Evolutionary conservation across 2,888 invertebrate genomes (phyloP), one percentile per base, ranked within the genome.

Genomic region (Galerucella pusilla): DNA sequence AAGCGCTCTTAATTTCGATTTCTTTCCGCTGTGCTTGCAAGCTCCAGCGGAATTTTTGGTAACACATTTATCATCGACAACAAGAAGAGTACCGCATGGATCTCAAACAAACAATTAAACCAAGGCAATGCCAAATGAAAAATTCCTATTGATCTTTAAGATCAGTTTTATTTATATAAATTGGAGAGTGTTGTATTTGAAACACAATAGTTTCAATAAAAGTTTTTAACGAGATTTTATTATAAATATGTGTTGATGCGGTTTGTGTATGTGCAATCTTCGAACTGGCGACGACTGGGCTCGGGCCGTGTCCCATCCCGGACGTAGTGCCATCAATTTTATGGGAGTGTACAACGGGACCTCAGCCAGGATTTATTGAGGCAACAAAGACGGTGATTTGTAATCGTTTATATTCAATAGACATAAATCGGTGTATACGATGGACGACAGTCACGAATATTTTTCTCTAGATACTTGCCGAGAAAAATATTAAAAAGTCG

Each of bases 301-400:
- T 59, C 46, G 20, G 42, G 45, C 57, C 68, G 75, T 65, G 46
- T 65, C 46, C 64, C 64, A 45, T 65, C 54, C 71, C 63, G 71
- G 71, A 67, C 65, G 67, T 67, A 61, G 61, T 67, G 63, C 71
- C 61, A 75, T 75, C 67, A 71, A 67, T 75, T 75, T 71, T 75
- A 75, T 75, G 67, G 71, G 60, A 68, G 60, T 68, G 68, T 60
- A 68, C 42, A 59, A 45, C 64, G 68, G 68, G 54, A 68, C 60
- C 59, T 42, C 45, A 59, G 59, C 11, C 68, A 60, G 68, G 68
- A 68, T 68, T 68, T 68, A 68, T 68, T 16, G 68, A 68, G 59
- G 54, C 42, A 42, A 68, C 42, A 59, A 25, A n/a, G 59, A 28
- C 59, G 16, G 59, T 68, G 68, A 68, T 68, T 68, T 68, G 59